These are phyloP conservation scores for Hirundichthys speculiger DNA, from an alignment of 2,113 vertebrate genomes.

Conservation along the genomic window DNA sequence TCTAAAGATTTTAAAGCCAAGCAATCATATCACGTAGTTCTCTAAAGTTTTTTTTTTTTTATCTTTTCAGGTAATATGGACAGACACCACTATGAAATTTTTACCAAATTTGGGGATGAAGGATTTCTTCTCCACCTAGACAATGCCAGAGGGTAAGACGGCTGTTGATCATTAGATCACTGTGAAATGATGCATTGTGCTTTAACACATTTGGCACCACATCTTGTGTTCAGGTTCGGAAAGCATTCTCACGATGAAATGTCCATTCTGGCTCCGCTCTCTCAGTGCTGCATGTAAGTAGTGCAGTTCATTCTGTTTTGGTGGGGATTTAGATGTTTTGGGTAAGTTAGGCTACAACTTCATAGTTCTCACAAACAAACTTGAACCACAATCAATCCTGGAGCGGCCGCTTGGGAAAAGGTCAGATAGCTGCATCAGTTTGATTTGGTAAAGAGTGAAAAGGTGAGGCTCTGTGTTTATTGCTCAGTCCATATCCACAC, in stretches of 20 bases:
- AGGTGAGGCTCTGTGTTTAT: too few species aligned
- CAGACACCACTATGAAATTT: slow-evolving; percentile 96
- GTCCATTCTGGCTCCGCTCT: slow-evolving; percentile 92
- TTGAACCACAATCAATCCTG: neutral
- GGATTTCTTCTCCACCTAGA: slow-evolving; percentile 94
- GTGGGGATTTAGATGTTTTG: neutral
- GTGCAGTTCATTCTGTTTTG: neutral
- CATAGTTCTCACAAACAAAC: neutral
- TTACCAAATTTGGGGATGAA: slow-evolving; percentile 94
- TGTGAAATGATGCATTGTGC: neutral
- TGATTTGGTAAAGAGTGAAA: too few species aligned
- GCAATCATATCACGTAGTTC: neutral
- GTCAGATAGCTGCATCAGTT: too few species aligned
- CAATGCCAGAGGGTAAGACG: slow-evolving; percentile 93
- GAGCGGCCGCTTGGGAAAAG: too few species aligned
- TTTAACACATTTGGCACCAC: neutral
- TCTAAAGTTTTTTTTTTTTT: neutral
- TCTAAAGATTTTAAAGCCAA: neutral
- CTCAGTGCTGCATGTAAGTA: slow-evolving; percentile 95
- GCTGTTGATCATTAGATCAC: neutral
- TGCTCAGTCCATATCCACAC: too few species aligned
- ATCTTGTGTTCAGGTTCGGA: slow-evolving; percentile 86
- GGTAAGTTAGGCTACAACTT: too few species aligned
- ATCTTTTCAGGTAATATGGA: slow-evolving; percentile 93
- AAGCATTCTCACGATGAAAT: slow-evolving; percentile 88